phyloP scores from a whole-genome alignment of 2,888 invertebrate species.

The Pimpla rufipes region DNA sequence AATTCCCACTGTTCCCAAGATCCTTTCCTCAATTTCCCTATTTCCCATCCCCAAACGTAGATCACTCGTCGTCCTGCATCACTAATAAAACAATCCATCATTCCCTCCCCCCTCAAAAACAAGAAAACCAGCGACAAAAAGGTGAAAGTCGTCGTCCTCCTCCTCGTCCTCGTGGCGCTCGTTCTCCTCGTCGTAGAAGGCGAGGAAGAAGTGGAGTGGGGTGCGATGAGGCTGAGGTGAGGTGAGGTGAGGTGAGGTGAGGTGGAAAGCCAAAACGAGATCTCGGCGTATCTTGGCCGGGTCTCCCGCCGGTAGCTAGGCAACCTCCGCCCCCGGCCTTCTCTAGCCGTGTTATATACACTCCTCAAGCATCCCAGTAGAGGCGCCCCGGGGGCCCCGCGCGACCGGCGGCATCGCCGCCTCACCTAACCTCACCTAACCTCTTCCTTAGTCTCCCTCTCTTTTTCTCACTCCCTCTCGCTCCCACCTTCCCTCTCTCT shows the following conservation, averaged over 20 bases:
- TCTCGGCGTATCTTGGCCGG: slow-evolving; percentile 85
- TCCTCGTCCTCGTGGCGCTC: neutral
- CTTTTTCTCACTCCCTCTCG: neutral
- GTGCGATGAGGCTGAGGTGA: slow-evolving; percentile 28
- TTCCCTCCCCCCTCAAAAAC: no score
- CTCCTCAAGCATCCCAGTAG: slow-evolving; percentile 68
- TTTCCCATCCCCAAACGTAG: no score
- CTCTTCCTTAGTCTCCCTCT: slow-evolving; percentile 66
- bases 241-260: neutral
- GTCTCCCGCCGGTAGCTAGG: slow-evolving; percentile 85
- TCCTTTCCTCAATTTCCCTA: no score
- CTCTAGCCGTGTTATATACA: slow-evolving; percentile 67
- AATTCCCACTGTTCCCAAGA: no score
- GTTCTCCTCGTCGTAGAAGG: neutral
- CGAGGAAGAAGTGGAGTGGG: slow-evolving; percentile 39
- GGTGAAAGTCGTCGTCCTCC: no score
- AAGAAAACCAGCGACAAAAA: no score
- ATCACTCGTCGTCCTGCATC: no score
- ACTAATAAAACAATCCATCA: no score
- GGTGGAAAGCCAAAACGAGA: slow-evolving; percentile 67
- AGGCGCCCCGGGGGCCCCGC: slow-evolving; percentile 52
- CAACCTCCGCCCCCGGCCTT: slow-evolving; percentile 79
- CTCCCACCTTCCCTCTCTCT: slow-evolving; percentile 48
- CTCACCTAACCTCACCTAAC: slow-evolving; percentile 67
- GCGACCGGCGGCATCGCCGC: slow-evolving; percentile 61